Conservation (phyloP, 1,140 invertebrate genomes). For the Trichogramma pretiosum region DNA sequence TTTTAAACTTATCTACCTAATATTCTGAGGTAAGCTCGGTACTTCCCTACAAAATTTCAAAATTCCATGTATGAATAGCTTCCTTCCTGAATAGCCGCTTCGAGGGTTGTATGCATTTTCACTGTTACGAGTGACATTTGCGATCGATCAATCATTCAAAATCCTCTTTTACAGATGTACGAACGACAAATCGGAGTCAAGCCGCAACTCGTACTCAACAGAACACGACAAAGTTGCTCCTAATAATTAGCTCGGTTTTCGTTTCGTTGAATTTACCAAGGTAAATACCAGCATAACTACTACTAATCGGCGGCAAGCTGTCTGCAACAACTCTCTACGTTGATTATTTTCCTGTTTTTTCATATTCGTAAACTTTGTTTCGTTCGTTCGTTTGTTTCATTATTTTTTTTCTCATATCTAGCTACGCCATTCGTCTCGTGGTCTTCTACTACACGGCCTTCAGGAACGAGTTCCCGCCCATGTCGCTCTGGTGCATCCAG, state of each 20-base stretch:
- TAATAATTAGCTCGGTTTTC: conserved; percentile 50
- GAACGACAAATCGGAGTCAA: conserved; percentile 38
- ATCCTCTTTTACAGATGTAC: conserved; percentile 36
- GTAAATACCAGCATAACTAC: conserved; percentile 27
- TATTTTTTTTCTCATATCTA: conserved; percentile 25
- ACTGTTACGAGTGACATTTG: too few relatives aligned
- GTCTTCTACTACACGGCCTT: conserved; percentile 46
- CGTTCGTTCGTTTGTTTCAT: too few relatives aligned
- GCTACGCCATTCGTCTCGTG: conserved; percentile 50
- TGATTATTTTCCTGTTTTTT: background rate
- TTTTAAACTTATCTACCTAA: too few relatives aligned
- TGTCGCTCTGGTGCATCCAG: conserved; percentile 49
- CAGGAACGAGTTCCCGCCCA: conserved; percentile 32
- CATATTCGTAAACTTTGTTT: conserved; percentile 9
- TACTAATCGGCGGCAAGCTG: too few relatives aligned
- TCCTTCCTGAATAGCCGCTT: too few relatives aligned
- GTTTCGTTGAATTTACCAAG: conserved; percentile 50
- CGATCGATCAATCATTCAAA: too few relatives aligned
- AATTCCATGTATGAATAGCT: too few relatives aligned
- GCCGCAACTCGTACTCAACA: conserved; percentile 47
- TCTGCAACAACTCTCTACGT: too few relatives aligned
- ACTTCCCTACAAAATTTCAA: too few relatives aligned
- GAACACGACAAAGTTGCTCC: conserved; percentile 50
- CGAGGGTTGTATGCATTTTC: too few relatives aligned
- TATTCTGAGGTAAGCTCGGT: too few relatives aligned